Evolutionary conservation across 1,140 invertebrate genomes (phyloP).

Genomic region (Latrodectus geometricus): DNA sequence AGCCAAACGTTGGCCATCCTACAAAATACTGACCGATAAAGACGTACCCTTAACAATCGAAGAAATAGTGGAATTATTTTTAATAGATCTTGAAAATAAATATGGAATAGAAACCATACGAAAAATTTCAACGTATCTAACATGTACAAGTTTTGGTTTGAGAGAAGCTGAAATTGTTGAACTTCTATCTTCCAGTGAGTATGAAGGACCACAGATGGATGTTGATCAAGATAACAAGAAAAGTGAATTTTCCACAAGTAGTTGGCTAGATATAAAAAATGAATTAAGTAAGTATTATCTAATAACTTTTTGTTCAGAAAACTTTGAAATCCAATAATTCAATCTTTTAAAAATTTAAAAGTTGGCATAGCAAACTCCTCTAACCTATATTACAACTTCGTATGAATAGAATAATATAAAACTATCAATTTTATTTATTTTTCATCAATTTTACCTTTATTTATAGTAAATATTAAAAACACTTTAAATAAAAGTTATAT

Average conservation of each 20-base stretch:
- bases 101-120: constrained; percentile 63
- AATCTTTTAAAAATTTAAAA: too few relatives aligned
- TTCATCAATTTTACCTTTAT: too few relatives aligned
- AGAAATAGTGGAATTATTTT: constrained; percentile 22
- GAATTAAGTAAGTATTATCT: constrained; percentile 62
- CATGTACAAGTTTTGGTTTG: constrained; percentile 65
- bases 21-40: constrained; percentile 1
- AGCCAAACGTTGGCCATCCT: constrained; percentile 39
- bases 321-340: too few relatives aligned
- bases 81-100: constrained; percentile 60
- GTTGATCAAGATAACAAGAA: constrained; percentile 35
- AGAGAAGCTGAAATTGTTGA: constrained; percentile 66
- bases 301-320: neutral
- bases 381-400: too few relatives aligned
- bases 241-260: constrained; percentile 58
- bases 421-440: too few relatives aligned
- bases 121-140: constrained; percentile 64
- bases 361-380: too few relatives aligned
- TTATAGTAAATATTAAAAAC: too few relatives aligned
- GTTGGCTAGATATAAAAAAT: constrained; percentile 64
- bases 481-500: too few relatives aligned
- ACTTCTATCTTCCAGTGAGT: constrained; percentile 63
- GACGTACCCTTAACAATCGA: constrained; percentile 43
- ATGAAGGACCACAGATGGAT: constrained; percentile 31
- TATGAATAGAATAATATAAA: too few relatives aligned